Conservation (phyloP, 2,888 invertebrate genomes). For the Nezara viridula region DNA sequence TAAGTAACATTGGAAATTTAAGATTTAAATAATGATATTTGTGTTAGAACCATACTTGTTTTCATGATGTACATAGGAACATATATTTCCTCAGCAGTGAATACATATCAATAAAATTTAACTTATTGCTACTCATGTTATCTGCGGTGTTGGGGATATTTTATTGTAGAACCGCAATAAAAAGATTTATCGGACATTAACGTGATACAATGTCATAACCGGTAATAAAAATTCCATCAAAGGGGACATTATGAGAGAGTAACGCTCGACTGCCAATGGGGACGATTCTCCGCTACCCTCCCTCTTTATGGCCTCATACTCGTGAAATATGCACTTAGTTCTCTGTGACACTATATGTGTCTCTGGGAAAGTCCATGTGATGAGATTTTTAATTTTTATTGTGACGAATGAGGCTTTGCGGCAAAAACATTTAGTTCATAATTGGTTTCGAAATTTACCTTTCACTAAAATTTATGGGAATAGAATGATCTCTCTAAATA, state of each 20-base stretch:
- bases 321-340: not conserved
- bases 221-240: not conserved
- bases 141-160: not conserved
- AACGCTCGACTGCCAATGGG: not conserved
- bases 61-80: not conserved
- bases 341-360: not conserved
- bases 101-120: not conserved
- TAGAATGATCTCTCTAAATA: no score
- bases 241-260: not conserved
- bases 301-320: not conserved
- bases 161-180: not conserved
- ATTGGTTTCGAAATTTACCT: not conserved
- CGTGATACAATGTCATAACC: not conserved
- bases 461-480: no score
- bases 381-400: not conserved
- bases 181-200: not conserved
- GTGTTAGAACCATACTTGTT: not conserved
- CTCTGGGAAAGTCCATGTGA: not conserved
- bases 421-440: no score
- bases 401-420: no score
- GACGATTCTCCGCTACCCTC: not conserved
- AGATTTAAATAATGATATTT: no score
- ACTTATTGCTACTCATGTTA: not conserved
- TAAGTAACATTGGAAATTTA: no score
- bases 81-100: not conserved